Evolutionary conservation across 2,797 vertebrate genomes (phyloP).

Genomic region (Eidolon dupreanum): DNA sequence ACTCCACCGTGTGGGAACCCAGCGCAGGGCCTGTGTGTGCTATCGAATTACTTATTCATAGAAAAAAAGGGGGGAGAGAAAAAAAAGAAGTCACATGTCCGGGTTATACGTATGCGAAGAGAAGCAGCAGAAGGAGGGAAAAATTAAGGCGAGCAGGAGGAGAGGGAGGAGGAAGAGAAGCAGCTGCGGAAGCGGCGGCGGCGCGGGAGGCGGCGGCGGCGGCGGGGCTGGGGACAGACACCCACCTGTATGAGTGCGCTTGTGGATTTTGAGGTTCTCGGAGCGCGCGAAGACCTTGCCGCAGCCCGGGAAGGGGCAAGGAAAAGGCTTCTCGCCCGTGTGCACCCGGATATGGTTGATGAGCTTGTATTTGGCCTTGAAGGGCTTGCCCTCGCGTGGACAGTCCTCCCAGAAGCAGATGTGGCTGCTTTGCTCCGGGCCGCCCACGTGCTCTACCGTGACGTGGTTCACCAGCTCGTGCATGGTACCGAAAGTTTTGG

Average conservation of each 20-base stretch:
- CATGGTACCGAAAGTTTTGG: conserved; percentile 98
- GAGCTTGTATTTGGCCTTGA: conserved; percentile 99
- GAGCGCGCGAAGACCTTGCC: conserved; percentile 98
- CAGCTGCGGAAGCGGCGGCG: conserved; percentile 44
- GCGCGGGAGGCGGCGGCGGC: conserved; percentile 13
- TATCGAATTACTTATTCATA: conserved; percentile 87
- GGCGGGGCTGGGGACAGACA: conserved; percentile 73
- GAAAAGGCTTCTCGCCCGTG: conserved; percentile 97
- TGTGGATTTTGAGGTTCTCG: conserved; percentile 98
- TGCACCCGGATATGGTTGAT: conserved; percentile 98
- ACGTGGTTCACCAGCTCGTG: conserved; percentile 98
- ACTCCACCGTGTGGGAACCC: conserved; percentile 72
- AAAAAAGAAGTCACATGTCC: conserved; percentile 77
- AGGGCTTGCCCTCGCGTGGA: conserved; percentile 95
- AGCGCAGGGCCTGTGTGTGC: conserved; percentile 76
- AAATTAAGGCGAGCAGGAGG: conserved; percentile 48
- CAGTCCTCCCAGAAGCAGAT: conserved; percentile 98
- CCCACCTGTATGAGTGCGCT: conserved; percentile 98
- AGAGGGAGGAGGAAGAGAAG: not conserved
- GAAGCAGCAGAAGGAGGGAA: conserved; percentile 68
- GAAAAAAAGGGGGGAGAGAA: conserved; percentile 53
- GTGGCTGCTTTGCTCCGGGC: conserved; percentile 96
- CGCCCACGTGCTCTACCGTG: conserved; percentile 98
- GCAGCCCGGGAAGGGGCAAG: conserved; percentile 96
- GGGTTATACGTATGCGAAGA: conserved; percentile 73